Evolutionary conservation across 2,797 vertebrate species (phyloP).

Genomic region (Mergus octosetaceus): DNA sequence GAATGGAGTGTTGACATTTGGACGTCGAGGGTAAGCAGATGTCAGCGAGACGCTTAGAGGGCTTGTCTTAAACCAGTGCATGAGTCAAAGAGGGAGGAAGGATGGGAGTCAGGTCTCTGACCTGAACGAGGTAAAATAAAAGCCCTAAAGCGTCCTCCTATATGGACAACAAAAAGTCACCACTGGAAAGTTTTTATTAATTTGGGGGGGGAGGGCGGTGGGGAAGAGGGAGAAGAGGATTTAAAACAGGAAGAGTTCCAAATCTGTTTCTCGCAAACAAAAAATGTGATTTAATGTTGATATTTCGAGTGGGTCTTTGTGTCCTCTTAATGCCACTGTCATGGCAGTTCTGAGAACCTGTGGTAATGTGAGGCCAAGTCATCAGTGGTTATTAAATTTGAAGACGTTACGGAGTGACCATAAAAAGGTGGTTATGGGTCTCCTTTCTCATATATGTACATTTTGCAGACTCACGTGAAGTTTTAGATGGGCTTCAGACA

Average conservation of each 20-base stretch:
- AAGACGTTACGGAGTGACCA: neutral
- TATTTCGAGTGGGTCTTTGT: fast-evolving
- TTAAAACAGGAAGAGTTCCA: neutral
- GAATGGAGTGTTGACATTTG: neutral
- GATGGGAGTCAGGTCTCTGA: fast-evolving
- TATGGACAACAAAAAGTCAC: neutral
- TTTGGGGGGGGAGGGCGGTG: fast-evolving
- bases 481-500: neutral
- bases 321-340: neutral
- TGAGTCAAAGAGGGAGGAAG: neutral
- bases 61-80: fast-evolving
- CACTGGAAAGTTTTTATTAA: neutral
- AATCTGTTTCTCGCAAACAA: neutral
- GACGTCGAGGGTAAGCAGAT: neutral
- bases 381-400: fast-evolving
- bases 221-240: neutral
- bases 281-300: neutral
- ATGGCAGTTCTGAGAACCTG: neutral
- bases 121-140: neutral
- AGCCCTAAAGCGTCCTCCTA: neutral
- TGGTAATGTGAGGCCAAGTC: neutral
- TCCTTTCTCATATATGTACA: neutral
- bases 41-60: fast-evolving
- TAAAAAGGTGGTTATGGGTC: neutral
- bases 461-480: fast-evolving